Conservation (phyloP, 2,113 vertebrate species). For the Gymnogyps californianus region DNA sequence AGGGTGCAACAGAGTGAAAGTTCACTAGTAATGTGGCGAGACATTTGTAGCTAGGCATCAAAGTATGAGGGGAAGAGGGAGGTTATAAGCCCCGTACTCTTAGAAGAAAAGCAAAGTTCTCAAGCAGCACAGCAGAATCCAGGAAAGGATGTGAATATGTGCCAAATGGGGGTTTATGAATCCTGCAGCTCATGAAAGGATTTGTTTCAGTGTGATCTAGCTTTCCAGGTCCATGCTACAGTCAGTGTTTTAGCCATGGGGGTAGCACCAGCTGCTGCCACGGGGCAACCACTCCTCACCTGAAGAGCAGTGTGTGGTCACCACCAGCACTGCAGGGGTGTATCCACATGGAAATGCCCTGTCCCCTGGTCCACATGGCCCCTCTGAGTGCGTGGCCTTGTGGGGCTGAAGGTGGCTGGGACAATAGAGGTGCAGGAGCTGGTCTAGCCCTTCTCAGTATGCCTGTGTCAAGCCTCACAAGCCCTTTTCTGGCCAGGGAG, state of each 20-base stretch:
- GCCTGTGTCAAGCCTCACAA: background rate
- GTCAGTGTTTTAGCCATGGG: background rate
- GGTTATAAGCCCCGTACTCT: rapidly evolving
- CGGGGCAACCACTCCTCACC: background rate
- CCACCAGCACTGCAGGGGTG: background rate
- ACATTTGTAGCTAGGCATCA: background rate
- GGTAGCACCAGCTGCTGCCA: background rate
- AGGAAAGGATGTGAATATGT: background rate
- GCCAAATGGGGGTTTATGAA: background rate
- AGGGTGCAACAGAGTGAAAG: background rate
- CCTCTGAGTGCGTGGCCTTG: rapidly evolving
- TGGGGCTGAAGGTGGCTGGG: background rate
- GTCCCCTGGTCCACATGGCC: too few species aligned
- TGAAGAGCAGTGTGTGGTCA: background rate
- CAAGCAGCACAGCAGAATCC: background rate
- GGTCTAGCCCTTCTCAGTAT: background rate
- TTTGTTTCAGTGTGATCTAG: background rate
- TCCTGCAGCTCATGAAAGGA: background rate
- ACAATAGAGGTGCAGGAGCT: background rate
- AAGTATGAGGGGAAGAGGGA: background rate
- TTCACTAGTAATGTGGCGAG: background rate
- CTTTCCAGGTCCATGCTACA: background rate
- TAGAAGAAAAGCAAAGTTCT: background rate
- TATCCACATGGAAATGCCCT: background rate
- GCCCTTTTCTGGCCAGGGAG: background rate